A percentile compares a stretch with the other conserved stretches of the same genome.
Conservation (phyloP, 2,113 vertebrate genomes). For the Ictalurus furcatus region DNA sequence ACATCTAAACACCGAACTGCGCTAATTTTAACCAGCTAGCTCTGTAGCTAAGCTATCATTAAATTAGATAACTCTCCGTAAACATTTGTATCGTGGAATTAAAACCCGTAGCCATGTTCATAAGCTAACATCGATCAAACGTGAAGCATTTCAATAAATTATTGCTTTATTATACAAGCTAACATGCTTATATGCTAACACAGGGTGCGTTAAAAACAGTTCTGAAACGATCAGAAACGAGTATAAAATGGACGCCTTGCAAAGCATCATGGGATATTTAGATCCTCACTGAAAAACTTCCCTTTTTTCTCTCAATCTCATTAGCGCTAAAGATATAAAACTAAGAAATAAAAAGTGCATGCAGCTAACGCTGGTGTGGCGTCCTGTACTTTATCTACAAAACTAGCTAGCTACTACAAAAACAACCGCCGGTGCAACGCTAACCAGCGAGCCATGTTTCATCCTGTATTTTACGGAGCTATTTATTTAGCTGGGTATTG, state of each 20-base stretch:
- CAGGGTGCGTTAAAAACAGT: background rate
- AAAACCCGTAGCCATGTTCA: background rate
- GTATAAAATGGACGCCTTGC: background rate
- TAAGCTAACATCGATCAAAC: background rate
- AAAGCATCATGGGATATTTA: slow-evolving; percentile 32
- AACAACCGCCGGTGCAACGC: background rate
- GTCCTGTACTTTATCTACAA: background rate
- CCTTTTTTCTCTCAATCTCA: background rate
- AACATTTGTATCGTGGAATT: background rate
- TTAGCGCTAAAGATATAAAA: background rate
- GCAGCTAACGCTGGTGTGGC: background rate
- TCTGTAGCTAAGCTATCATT: background rate
- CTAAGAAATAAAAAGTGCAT: background rate
- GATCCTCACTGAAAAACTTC: background rate
- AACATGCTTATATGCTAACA: background rate
- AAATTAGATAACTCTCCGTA: background rate
- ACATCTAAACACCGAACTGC: background rate
- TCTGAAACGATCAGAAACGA: background rate
- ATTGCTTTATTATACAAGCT: slow-evolving; percentile 14
- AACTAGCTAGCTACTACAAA: background rate
- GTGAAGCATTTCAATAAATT: background rate
- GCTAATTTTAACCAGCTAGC: background rate
- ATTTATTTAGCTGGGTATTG: background rate
- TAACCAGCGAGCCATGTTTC: background rate
- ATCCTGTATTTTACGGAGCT: background rate